Conservation (phyloP, 2,113 vertebrate genomes). For the Anguilla rostrata region DNA sequence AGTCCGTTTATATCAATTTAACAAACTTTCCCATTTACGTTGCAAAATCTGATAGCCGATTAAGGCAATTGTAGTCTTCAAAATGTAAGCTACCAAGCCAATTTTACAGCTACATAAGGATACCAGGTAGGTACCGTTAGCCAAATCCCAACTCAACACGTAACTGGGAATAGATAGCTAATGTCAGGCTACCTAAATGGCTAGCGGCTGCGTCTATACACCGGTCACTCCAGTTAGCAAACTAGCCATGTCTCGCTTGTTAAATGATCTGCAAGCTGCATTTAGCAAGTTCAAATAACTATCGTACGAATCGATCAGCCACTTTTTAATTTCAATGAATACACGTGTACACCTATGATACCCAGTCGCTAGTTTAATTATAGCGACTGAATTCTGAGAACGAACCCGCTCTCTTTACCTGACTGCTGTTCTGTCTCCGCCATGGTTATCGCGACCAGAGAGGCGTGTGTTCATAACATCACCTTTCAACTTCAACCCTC, state of each 20-base stretch:
- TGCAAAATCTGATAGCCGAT: too few species aligned
- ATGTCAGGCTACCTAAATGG: neutral
- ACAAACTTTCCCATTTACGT: too few species aligned
- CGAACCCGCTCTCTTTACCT: constrained; percentile 38
- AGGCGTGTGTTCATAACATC: constrained; percentile 25
- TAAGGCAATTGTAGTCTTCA: too few species aligned
- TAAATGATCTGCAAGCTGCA: neutral
- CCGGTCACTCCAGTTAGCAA: neutral
- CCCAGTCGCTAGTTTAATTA: neutral
- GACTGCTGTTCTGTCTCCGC: constrained; percentile 72
- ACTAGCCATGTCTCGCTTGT: neutral
- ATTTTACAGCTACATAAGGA: too few species aligned
- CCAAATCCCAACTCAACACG: neutral
- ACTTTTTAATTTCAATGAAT: neutral
- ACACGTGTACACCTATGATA: neutral
- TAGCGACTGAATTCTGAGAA: neutral
- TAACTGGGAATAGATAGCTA: neutral
- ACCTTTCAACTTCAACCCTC: constrained; percentile 53
- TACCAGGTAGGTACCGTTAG: too few species aligned
- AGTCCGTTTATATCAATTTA: too few species aligned
- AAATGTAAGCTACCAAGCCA: too few species aligned
- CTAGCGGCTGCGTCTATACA: neutral
- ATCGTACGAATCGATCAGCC: neutral
- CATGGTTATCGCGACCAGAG: constrained; percentile 68
- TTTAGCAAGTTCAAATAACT: neutral